Conservation (phyloP, 2,797 vertebrate species). For the Artibeus jamaicensis region DNA sequence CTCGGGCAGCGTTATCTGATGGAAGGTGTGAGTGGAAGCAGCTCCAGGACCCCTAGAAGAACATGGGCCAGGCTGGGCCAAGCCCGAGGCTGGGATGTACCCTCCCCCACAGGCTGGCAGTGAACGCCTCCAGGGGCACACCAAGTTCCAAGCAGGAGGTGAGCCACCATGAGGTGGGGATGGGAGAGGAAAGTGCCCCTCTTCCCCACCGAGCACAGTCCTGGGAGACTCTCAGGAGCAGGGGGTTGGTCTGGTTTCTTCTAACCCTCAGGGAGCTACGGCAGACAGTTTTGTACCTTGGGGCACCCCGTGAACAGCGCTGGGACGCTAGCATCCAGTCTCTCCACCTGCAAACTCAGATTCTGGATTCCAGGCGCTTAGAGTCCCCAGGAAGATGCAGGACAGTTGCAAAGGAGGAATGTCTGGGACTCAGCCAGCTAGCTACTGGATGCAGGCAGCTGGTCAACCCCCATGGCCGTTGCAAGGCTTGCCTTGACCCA, state of each 20-base stretch:
- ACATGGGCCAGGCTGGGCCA: not conserved
- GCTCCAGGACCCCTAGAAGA: not conserved
- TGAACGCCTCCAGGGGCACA: not conserved
- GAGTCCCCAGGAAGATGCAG: not conserved
- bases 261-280: not conserved
- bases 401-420: not conserved
- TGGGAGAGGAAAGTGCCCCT: not conserved
- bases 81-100: no score
- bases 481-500: not conserved
- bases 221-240: not conserved
- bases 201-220: not conserved
- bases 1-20: not conserved
- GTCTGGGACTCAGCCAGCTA: not conserved
- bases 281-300: not conserved
- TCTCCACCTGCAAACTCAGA: not conserved
- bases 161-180: not conserved
- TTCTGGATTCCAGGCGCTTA: not conserved
- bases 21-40: not conserved
- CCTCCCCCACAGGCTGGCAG: not conserved
- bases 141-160: not conserved
- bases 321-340: not conserved
- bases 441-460: not conserved
- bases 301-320: not conserved
- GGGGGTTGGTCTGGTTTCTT: not conserved
- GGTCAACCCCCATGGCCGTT: not conserved